Conservation (phyloP, 2,797 vertebrate genomes). For the Sebastes hopkinsi region DNA sequence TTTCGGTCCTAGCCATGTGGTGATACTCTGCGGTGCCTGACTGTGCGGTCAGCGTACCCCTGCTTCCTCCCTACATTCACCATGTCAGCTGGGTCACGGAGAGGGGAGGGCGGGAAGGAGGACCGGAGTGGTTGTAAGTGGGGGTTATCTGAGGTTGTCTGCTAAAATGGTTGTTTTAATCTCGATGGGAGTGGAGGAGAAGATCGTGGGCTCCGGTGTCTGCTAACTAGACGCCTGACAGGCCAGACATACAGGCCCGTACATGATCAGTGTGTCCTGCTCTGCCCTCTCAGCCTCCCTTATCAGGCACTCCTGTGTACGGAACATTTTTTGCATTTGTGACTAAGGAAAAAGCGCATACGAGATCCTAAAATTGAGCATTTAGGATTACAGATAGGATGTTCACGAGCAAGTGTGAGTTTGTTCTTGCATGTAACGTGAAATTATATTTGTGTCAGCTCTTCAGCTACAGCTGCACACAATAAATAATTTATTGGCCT, state of each 20-base stretch:
- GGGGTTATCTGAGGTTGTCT: conserved; percentile 57
- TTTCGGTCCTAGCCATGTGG: not conserved
- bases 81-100: conserved; percentile 12
- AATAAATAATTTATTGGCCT: conserved; percentile 34
- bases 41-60: not conserved
- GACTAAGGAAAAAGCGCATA: not conserved
- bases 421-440: conserved; percentile 1
- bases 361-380: not conserved
- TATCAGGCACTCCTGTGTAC: not conserved
- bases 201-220: conserved; percentile 10
- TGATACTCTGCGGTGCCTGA: not conserved
- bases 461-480: conserved; percentile 10
- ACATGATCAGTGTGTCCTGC: conserved; percentile 17
- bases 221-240: conserved; percentile 23
- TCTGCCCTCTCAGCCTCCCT: conserved; percentile 3
- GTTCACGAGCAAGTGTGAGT: not conserved
- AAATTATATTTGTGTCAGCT: conserved; percentile 16
- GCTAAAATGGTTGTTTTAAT: conserved; percentile 29
- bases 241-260: not conserved
- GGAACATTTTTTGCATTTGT: not conserved
- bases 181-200: conserved; percentile 9
- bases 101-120: not conserved
- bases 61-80: not conserved
- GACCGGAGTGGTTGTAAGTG: conserved; percentile 33
- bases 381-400: not conserved